Base-by-base conservation (phyloP, 2,888 invertebrate species). In the Chironomus riparius region DNA sequence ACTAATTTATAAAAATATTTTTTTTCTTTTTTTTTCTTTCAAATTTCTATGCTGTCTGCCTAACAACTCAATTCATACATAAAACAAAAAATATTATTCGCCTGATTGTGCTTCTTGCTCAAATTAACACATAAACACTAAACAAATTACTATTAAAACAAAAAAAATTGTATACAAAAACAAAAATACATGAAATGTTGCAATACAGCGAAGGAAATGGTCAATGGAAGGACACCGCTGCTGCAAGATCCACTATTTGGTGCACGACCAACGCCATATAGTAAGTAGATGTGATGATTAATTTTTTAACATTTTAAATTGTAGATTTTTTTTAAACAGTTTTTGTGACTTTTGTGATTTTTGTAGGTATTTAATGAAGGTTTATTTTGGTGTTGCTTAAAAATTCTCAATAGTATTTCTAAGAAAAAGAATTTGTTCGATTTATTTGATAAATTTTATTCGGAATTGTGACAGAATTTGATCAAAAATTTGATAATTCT, bases 221-320 rank as follows among this genome's bases (percentile, higher is more conserved):
- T 82, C 81, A 84, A 84, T 81, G 84, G 94, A 80, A 92, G 92
- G 79, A 93, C 93, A 69, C 94, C 95, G 74, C 88, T 95, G 79
- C 88, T 95, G 77, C 94, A 94, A 85, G 94, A 94, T 81, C 95
- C 95, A 78, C 91, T 94, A 85, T 94, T 92, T 79, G 94, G 94
- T 78, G 92, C 92, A 78, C 88, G 93, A 80, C 93, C 94, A 79
- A 93, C 93, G 84, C 94, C 93, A 78, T 95, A 92, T 87, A 92
- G 94, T 94, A 87, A 92, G 92, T 92, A 80, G 22, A 38, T 28
- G 28, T 28, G 28, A 28, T 28, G 6, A 28, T 10, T 38, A 38
- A 38, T 28, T 38, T n/a, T n/a, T 50, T n/a, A 50, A 50, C 13
- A 50, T 12, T 7, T 50, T 69, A 13, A n/a, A n/a, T n/a, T 47